These are phyloP conservation scores for Parapristionchus giblindavisi DNA, from an alignment of 2,888 invertebrate genomes.

Conservation along the genomic window DNA sequence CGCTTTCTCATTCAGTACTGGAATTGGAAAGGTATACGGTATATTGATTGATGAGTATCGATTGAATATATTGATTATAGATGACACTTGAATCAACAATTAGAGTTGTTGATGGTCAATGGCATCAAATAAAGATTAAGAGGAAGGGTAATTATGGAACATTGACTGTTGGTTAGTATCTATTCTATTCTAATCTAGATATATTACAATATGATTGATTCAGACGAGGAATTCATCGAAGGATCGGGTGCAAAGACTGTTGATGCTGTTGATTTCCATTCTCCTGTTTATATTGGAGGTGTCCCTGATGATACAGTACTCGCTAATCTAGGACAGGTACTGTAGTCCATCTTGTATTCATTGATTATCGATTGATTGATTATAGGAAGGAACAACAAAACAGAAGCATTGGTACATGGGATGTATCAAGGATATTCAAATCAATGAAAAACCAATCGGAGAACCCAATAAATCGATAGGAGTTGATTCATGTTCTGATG, in stretches of 20 bases:
- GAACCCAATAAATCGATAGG: conserved; percentile 44
- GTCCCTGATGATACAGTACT: conserved; percentile 59
- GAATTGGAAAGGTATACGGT: conserved; percentile 75
- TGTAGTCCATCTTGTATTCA: conserved; percentile 40
- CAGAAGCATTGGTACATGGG: conserved; percentile 56
- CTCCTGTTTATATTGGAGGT: conserved; percentile 71
- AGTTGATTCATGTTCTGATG: conserved; percentile 67
- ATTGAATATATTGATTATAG: conserved; percentile 39
- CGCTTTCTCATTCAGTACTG: conserved; percentile 84
- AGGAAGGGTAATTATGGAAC: conserved; percentile 61
- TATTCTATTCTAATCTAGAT: neutral
- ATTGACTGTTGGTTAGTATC: conserved; percentile 70
- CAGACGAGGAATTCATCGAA: conserved; percentile 36
- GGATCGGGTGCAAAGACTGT: conserved; percentile 41
- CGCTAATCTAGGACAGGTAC: conserved; percentile 50
- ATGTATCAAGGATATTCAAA: conserved; percentile 70
- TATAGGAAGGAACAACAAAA: conserved; percentile 23
- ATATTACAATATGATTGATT: neutral
- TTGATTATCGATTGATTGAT: neutral
- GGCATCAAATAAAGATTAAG: conserved; percentile 65
- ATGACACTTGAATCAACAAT: conserved; percentile 47
- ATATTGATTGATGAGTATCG: neutral
- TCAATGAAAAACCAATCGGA: conserved; percentile 66
- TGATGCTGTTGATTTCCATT: conserved; percentile 66
- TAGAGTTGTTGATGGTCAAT: conserved; percentile 64